A percentile compares a stretch with the other conserved stretches of the same genome.
Conservation (phyloP, 2,797 vertebrate genomes). For the Staurois parvus region DNA sequence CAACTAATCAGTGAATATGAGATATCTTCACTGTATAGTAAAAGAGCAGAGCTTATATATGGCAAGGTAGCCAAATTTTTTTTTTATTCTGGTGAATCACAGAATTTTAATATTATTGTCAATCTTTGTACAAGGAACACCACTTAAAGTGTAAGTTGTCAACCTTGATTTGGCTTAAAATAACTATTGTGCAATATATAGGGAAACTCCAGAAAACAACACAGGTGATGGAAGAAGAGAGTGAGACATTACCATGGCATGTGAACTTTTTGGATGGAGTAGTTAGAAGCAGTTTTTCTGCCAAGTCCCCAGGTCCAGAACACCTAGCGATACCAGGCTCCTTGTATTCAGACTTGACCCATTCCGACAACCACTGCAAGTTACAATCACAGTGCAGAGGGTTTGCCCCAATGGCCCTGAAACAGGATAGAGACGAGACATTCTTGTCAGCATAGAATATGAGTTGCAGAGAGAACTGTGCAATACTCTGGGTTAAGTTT, state of each 20-base stretch:
- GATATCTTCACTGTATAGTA: too few species aligned
- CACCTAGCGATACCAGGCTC: slow-evolving; percentile 97
- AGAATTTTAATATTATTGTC: too few species aligned
- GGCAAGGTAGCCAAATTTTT: too few species aligned
- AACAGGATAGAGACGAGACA: slow-evolving; percentile 41
- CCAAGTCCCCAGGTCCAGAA: slow-evolving; percentile 93
- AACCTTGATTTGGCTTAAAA: neutral
- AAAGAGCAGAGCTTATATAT: too few species aligned
- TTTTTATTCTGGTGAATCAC: too few species aligned
- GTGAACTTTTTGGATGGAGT: slow-evolving; percentile 97
- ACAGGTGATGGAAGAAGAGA: neutral
- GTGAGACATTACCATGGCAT: slow-evolving; percentile 88
- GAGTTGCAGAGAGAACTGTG: neutral
- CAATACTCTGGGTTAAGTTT: neutral
- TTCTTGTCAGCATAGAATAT: neutral
- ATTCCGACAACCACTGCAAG: slow-evolving; percentile 98
- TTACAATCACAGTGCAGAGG: slow-evolving; percentile 96
- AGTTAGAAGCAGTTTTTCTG: slow-evolving; percentile 95
- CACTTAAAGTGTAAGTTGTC: neutral
- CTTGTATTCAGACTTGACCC: slow-evolving; percentile 98
- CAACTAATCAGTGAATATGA: too few species aligned
- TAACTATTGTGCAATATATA: neutral
- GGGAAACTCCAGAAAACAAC: neutral
- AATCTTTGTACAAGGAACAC: neutral
- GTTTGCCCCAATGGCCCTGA: slow-evolving; percentile 95